These are phyloP conservation scores for Sylvilagus bachmani DNA, from an alignment of 2,113 vertebrate species.

Conservation along the genomic window DNA sequence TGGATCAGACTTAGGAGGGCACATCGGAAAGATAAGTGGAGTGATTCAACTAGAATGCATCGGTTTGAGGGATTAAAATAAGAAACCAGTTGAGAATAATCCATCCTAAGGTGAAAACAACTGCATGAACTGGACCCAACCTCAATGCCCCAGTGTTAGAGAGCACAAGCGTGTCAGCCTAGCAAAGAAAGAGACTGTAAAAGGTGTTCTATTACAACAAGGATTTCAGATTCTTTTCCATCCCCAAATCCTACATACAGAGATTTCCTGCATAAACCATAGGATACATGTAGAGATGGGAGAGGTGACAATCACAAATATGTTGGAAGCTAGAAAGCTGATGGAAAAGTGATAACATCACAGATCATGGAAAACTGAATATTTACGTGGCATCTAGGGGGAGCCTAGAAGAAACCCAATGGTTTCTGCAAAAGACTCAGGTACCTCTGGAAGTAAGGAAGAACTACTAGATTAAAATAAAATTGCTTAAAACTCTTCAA, in stretches of 20 bases:
- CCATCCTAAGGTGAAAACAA: constrained; percentile 12
- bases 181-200: background rate
- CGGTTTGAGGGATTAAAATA: background rate
- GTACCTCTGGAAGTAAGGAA: background rate
- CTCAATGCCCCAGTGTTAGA: background rate
- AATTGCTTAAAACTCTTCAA: background rate
- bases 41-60: background rate
- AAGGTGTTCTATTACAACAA: constrained; percentile 12
- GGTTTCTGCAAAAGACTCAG: background rate
- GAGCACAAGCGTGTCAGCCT: background rate
- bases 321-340: background rate
- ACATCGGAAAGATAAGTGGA: background rate
- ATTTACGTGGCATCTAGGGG: background rate
- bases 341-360: constrained; percentile 24
- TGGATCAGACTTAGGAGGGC: background rate
- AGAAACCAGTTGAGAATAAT: constrained; percentile 40
- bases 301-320: background rate
- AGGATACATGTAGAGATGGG: constrained; percentile 3
- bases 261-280: background rate
- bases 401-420: background rate
- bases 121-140: background rate
- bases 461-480: background rate
- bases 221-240: background rate
- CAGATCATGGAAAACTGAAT: constrained; percentile 2
- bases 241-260: background rate